phyloP scores from a whole-genome alignment of 2,888 invertebrate species.

The Torymus aiolomorphi region DNA sequence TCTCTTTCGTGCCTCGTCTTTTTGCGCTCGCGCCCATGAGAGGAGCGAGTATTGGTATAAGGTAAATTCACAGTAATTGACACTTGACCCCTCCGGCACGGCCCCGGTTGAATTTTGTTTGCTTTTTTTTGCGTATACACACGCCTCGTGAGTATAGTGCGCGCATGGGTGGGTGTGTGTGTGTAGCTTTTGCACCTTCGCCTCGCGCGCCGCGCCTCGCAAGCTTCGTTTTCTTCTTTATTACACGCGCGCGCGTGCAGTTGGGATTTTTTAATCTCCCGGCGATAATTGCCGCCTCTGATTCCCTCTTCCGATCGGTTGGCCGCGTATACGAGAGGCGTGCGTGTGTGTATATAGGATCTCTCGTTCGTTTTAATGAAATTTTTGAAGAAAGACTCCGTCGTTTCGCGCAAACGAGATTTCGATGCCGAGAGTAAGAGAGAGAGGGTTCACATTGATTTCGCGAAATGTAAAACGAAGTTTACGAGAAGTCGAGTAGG shows the following conservation, averaged over 20 bases:
- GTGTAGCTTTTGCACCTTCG: background rate
- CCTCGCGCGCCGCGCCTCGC: too few relatives aligned
- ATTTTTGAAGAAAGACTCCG: too few relatives aligned
- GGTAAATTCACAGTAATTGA: conserved; percentile 57
- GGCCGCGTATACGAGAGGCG: background rate
- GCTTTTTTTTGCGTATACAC: background rate
- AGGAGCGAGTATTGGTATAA: conserved; percentile 45
- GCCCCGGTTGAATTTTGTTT: conserved; percentile 23
- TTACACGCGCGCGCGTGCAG: background rate
- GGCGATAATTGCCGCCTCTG: background rate
- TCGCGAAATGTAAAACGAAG: too few relatives aligned
- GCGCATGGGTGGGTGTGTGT: background rate
- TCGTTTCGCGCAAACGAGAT: too few relatives aligned
- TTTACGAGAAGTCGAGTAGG: too few relatives aligned
- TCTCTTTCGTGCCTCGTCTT: conserved; percentile 6
- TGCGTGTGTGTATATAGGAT: too few relatives aligned
- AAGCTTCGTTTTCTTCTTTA: background rate
- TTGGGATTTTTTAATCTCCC: conserved; percentile 2
- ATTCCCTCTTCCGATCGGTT: background rate
- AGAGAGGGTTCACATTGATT: too few relatives aligned
- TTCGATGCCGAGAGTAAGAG: too few relatives aligned
- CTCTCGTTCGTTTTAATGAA: too few relatives aligned
- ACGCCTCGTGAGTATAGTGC: too few relatives aligned
- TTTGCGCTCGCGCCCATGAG: background rate
- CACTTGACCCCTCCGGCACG: conserved; percentile 55